Evolutionary conservation across 2,113 vertebrate genomes (phyloP), one percentile per base, ranked within the genome.

Genomic region (Stegastes partitus): DNA sequence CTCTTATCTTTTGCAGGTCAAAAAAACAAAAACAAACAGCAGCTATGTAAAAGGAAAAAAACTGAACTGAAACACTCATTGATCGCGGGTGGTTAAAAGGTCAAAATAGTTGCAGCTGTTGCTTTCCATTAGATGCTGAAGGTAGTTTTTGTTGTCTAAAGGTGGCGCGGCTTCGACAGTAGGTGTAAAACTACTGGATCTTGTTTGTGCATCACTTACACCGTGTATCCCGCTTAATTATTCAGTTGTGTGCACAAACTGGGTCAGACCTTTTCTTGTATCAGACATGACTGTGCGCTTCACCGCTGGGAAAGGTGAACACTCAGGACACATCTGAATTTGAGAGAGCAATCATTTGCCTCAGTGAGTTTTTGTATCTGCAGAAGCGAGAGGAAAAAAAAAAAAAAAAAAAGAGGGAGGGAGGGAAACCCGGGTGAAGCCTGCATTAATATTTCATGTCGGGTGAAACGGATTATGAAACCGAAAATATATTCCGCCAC

Each of bases 381-480:
- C 16, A 56, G 58, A 16, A 45, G 8, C 14, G n/a, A 49, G 25
- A 4, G 54, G 11, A 19, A 2, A 44, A 23, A 15, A 15, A 39
- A 55, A 21, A 22, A 61, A 22, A 42, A 44, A 50, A 68, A 37
- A 26, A 61, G 18, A 21, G 47, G 18, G 4, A 47, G 21, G 59
- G 26, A 51, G 44, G 76, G 51, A 56, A 82, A 37, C 72, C 72
- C 16, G 0, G 21, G 18, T 21, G 55, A 57, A 79, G 64, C n/a
- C 21, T 25, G 10, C 23, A 79, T 91, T 73, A 79, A 91, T 87
- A 87, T 87, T 90, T 88, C 22, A 90, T 84, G 37, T 50, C 0
- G 26, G 51, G 58, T 61, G 62, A 81, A 69, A 75, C 5, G n/a
- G 42, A 69, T 81, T 79, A 84, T 68, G 57, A 86, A 88, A 87